These are phyloP conservation scores for Agrotis segetum DNA, from an alignment of 2,888 invertebrate genomes.

Conservation along the genomic window DNA sequence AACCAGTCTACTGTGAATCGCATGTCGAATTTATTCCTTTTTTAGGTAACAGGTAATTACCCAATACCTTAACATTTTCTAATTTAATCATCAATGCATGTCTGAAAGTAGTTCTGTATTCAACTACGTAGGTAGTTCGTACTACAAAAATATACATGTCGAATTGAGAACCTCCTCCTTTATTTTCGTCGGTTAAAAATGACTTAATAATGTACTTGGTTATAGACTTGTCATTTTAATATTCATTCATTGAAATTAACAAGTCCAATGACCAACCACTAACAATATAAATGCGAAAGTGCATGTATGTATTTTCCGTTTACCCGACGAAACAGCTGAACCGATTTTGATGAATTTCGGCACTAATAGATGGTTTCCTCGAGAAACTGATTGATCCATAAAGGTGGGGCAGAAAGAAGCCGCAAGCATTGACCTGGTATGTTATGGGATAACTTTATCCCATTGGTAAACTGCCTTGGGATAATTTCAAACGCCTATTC, in stretches of 20 bases:
- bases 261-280: not conserved
- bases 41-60: conserved; percentile 12
- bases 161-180: too few relatives aligned
- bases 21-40: conserved; percentile 1
- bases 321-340: not conserved
- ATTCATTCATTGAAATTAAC: not conserved
- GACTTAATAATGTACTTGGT: not conserved
- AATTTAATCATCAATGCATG: conserved; percentile 23
- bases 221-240: not conserved
- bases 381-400: too few relatives aligned
- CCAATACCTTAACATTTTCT: conserved; percentile 24
- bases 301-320: not conserved
- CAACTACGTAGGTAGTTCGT: too few relatives aligned
- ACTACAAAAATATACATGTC: too few relatives aligned
- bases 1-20: conserved; percentile 29
- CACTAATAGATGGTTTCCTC: not conserved
- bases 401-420: too few relatives aligned
- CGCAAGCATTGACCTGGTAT: too few relatives aligned
- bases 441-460: too few relatives aligned
- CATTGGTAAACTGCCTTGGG: too few relatives aligned
- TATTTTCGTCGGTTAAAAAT: too few relatives aligned
- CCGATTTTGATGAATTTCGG: not conserved
- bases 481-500: too few relatives aligned
- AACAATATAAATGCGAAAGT: not conserved
- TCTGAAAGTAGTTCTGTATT: not conserved